phyloP scores from a whole-genome alignment of 1,140 invertebrate species.

The Ips nitidus region DNA sequence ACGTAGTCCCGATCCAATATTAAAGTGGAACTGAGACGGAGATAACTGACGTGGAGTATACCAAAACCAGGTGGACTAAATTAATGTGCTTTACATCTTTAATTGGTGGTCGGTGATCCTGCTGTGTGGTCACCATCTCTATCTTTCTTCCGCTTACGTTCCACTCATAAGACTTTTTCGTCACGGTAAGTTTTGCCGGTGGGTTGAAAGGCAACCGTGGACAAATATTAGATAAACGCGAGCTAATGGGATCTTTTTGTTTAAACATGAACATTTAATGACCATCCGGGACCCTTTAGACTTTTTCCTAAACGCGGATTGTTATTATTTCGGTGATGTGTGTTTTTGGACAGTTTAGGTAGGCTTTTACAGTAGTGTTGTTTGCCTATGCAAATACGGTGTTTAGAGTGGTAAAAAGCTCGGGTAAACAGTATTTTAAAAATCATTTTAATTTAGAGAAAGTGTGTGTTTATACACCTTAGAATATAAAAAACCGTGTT shows the following conservation, averaged over 20 bases:
- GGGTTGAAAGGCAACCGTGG: conserved; percentile 47
- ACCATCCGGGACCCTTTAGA: conserved; percentile 40
- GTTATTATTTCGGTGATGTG: conserved; percentile 25
- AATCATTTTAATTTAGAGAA: too few relatives aligned
- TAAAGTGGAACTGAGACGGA: conserved; percentile 7
- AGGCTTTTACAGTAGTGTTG: conserved; percentile 12
- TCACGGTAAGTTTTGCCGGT: conserved; percentile 11
- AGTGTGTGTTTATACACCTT: too few relatives aligned
- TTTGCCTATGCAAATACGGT: conserved; percentile 10
- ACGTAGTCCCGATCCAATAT: neutral
- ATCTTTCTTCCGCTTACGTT: conserved; percentile 35
- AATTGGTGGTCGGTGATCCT: conserved; percentile 52
- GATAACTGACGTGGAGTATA: neutral
- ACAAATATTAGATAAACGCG: conserved; percentile 53
- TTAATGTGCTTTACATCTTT: conserved; percentile 55
- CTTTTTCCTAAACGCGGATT: conserved; percentile 20
- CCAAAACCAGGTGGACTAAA: conserved; percentile 45
- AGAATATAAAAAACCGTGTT: too few relatives aligned
- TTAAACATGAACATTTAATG: conserved; percentile 52
- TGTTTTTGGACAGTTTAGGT: conserved; percentile 19
- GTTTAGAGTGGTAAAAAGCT: neutral
- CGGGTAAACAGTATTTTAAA: too few relatives aligned
- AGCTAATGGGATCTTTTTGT: conserved; percentile 52
- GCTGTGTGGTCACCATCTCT: conserved; percentile 49
- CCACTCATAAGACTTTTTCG: conserved; percentile 29